Base-by-base conservation (phyloP, 2,888 invertebrate species). In the Linyphia triangularis region DNA sequence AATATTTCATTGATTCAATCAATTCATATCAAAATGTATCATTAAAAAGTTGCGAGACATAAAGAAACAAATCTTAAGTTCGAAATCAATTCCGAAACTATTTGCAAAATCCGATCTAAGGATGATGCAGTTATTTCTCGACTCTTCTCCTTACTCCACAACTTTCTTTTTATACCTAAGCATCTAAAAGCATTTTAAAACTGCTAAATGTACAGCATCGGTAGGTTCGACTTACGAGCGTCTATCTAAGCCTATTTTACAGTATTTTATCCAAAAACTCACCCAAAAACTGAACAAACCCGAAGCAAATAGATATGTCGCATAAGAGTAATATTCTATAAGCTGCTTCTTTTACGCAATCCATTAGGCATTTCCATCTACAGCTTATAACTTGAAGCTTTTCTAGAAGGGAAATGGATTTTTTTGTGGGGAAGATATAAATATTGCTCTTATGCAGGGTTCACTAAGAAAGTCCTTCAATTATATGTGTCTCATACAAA, bases 151-250 rank as follows among this genome's bases (percentile, higher is more conserved):
- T 4, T 4, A 9, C 33, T 33, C 33, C 4, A 33, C 33, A 33
- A 33, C 33, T 9, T 9, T 9, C 9, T 33, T 33, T 33, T 33
- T 33, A 6, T 51, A n/a, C 5, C 51, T 67, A 67, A 67, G 67
- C 16, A 33, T 33, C 67, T 67, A 67, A 67, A 67, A 67, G 67
- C 67, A 67, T 67, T 67, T 67, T 67, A 33, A 63, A 63, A 63
- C 63, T 63, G 33, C 33, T 67, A 16, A n/a, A 33, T 67, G 33
- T 9, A 33, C 30, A 67, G 30, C 67, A 33, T 22, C n/a, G 33
- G 19, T 33, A 9, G 33, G 13, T 63, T 30, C 28, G 67, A 26
- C 30, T 30, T 26, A 26, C 26, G 26, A 1, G n/a, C 16, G 33
- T 33, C 30, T 33, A 63, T 33, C 67, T 67, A 67, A 67, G 67